Percentiles rank a stretch among this genome's conserved stretches.
Conservation (phyloP, 2,113 vertebrate genomes). For the Gavia stellata region DNA sequence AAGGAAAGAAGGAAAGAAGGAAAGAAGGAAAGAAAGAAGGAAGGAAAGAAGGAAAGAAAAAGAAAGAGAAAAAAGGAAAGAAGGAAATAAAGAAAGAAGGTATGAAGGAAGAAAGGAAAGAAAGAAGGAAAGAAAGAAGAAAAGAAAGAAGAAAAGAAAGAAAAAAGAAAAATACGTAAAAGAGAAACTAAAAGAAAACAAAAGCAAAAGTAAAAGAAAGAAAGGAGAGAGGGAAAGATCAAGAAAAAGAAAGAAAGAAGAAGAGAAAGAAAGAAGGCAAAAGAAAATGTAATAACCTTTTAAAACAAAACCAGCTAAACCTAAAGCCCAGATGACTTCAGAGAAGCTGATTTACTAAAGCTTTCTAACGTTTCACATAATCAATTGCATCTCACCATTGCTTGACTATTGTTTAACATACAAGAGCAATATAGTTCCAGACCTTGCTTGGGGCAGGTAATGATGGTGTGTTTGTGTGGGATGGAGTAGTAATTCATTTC, state of each 20-base stretch:
- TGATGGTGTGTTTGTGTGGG: constrained; percentile 33
- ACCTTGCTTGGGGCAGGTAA: constrained; percentile 59
- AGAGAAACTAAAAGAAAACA: too few relatives aligned
- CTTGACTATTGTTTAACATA: constrained; percentile 44
- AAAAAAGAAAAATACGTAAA: fast-evolving
- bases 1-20: background rate
- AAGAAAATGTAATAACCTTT: background rate
- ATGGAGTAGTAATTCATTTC: constrained; percentile 61
- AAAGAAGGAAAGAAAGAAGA: too few relatives aligned
- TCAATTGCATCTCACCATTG: constrained; percentile 28
- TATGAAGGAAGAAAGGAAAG: too few relatives aligned
- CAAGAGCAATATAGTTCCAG: constrained; percentile 54
- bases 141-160: fast-evolving
- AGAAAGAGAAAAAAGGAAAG: too few relatives aligned
- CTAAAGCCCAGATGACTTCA: constrained; percentile 37
- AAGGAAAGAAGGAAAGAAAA: background rate
- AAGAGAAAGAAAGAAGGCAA: too few relatives aligned
- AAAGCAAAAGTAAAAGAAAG: background rate
- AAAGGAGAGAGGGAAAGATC: too few relatives aligned
- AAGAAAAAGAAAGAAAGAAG: too few relatives aligned
- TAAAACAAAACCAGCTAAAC: constrained; percentile 35
- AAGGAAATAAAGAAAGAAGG: too few relatives aligned
- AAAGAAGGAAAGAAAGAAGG: too few relatives aligned
- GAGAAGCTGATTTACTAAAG: constrained; percentile 55
- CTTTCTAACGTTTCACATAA: constrained; percentile 46